Conservation (phyloP, 1,140 invertebrate species). For the Drosophila bocki region DNA sequence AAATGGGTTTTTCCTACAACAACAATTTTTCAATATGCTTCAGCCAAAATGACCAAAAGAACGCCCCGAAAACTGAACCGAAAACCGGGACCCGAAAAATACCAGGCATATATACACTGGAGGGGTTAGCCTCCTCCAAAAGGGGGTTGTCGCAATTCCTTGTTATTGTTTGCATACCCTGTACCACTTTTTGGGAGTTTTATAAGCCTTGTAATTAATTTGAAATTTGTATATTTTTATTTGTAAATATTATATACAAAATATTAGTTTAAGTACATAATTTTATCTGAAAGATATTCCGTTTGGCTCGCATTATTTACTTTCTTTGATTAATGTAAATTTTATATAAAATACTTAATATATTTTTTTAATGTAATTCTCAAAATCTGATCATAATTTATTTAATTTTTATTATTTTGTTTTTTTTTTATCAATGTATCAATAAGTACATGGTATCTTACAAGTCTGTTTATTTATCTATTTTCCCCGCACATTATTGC, state of each 20-base stretch:
- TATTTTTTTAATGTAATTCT: background rate
- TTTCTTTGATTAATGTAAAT: too few relatives aligned
- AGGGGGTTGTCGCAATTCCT: constrained; percentile 9
- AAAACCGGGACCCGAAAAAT: constrained; percentile 22
- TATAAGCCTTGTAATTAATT: background rate
- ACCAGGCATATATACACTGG: constrained; percentile 8
- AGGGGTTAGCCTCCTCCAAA: constrained; percentile 3
- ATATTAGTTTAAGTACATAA: too few relatives aligned
- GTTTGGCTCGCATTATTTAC: background rate
- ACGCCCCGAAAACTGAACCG: constrained; percentile 22
- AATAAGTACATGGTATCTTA: constrained; percentile 1
- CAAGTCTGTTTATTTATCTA: background rate
- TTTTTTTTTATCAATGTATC: background rate
- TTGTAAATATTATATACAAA: background rate
- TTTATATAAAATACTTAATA: background rate
- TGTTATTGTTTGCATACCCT: constrained; percentile 35
- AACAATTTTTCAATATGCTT: constrained; percentile 81
- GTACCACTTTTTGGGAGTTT: background rate
- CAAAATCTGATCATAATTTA: background rate
- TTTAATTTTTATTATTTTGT: too few relatives aligned
- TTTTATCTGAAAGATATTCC: background rate
- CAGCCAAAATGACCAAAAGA: constrained; percentile 71
- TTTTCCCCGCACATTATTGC: constrained; percentile 10
- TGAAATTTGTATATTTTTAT: too few relatives aligned
- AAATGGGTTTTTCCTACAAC: constrained; percentile 81